Percentiles rank a stretch among this genome's conserved stretches.
phyloP scores from a whole-genome alignment of 2,113 vertebrate species.

The Eretmodus cyanostictus region DNA sequence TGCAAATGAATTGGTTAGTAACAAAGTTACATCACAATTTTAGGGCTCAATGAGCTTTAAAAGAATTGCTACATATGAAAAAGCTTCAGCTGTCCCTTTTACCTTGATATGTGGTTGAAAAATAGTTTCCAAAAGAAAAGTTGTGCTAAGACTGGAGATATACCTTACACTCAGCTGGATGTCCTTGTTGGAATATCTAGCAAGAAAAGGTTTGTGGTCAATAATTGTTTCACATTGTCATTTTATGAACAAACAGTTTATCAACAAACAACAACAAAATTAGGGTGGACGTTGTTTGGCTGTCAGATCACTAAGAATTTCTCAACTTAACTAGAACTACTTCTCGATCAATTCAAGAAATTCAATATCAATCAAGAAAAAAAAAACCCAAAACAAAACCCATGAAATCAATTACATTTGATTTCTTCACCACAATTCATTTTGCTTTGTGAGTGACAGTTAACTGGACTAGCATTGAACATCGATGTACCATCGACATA shows the following conservation, averaged over 20 bases:
- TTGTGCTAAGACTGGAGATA: neutral
- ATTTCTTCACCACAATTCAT: neutral
- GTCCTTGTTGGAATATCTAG: neutral
- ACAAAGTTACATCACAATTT: neutral
- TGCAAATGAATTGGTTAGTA: neutral
- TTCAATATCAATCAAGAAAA: neutral
- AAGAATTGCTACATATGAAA: neutral
- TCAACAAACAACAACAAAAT: neutral
- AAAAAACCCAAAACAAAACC: rapidly evolving
- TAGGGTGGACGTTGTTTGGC: neutral
- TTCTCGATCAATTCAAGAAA: neutral
- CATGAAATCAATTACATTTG: neutral
- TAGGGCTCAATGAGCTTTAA: neutral
- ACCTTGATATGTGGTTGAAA: neutral
- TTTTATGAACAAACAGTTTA: neutral
- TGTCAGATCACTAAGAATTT: neutral
- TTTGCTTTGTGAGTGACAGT: neutral
- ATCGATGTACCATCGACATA: neutral
- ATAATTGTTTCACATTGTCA: neutral
- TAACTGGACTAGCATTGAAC: neutral
- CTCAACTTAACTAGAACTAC: neutral
- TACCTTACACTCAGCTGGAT: neutral
- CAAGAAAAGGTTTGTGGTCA: neutral
- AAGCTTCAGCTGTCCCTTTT: neutral
- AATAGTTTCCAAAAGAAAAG: neutral